Conservation (phyloP, 2,888 invertebrate species). For the Luperina nickerlii region DNA sequence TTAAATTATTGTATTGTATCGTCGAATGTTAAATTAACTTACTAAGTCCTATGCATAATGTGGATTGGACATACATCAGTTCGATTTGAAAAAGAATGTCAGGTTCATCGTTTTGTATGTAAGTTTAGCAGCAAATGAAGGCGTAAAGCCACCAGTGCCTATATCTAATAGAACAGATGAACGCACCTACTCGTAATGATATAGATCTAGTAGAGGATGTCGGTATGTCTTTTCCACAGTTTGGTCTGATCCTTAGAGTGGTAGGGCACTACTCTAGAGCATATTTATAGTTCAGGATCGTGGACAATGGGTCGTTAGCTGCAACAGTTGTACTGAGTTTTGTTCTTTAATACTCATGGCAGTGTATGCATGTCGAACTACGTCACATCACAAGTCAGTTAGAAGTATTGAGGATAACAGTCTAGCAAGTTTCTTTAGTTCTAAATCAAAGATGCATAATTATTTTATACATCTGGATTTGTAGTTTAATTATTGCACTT, state of each 20-base stretch:
- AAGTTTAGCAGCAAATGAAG: constrained; percentile 44
- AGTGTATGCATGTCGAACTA: constrained; percentile 81
- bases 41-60: constrained; percentile 64
- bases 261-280: constrained; percentile 62
- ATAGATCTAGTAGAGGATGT: constrained; percentile 58
- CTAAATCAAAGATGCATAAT: constrained; percentile 88
- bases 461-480: constrained; percentile 88
- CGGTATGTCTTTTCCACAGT: constrained; percentile 75
- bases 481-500: constrained; percentile 90
- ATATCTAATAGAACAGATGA: constrained; percentile 67
- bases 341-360: constrained; percentile 82
- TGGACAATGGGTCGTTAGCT: constrained; percentile 69
- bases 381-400: constrained; percentile 86
- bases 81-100: constrained; percentile 26
- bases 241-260: constrained; percentile 59
- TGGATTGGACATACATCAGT: constrained; percentile 73
- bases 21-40: constrained; percentile 55
- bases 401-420: constrained; percentile 77
- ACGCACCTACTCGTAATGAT: constrained; percentile 46
- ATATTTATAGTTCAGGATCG: constrained; percentile 62
- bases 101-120: constrained; percentile 27
- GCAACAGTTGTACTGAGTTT: constrained; percentile 68
- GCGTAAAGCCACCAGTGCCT: constrained; percentile 73
- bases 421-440: constrained; percentile 85
- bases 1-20: constrained; percentile 61